phyloP scores from a whole-genome alignment of 2,888 invertebrate species.

The Entomobrya multifasciata region DNA sequence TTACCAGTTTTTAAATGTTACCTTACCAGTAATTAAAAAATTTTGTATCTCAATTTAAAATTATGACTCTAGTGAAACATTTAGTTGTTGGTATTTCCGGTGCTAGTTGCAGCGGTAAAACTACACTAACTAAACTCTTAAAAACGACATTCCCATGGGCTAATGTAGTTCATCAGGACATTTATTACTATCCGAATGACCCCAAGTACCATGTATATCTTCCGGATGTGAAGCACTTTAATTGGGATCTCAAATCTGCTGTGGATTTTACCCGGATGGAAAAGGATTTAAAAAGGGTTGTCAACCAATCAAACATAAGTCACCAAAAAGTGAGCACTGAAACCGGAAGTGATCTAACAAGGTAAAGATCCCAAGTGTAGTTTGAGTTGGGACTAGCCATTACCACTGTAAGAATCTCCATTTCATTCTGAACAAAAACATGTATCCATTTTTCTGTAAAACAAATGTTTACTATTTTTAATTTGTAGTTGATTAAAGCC shows the following conservation, averaged over 20 bases:
- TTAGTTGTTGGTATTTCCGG: conserved; percentile 88
- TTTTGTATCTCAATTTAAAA: too few relatives aligned
- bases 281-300: conserved; percentile 16
- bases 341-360: too few relatives aligned
- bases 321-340: too few relatives aligned
- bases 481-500: too few relatives aligned
- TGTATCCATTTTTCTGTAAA: too few relatives aligned
- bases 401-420: too few relatives aligned
- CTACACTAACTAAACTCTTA: conserved; percentile 84
- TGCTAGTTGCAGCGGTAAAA: conserved; percentile 92
- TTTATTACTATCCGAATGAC: conserved; percentile 68
- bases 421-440: too few relatives aligned
- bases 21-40: too few relatives aligned
- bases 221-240: conserved; percentile 63
- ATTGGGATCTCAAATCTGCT: conserved; percentile 71
- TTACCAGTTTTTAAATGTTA: too few relatives aligned
- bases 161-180: conserved; percentile 69
- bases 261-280: conserved; percentile 69
- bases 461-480: too few relatives aligned
- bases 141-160: conserved; percentile 72
- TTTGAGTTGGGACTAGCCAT: too few relatives aligned
- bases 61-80: neutral
- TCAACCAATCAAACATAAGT: neutral
- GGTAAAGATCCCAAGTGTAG: too few relatives aligned
- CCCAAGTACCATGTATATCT: conserved; percentile 65